Conservation (phyloP, 2,797 vertebrate genomes). For the Macropodus opercularis region DNA sequence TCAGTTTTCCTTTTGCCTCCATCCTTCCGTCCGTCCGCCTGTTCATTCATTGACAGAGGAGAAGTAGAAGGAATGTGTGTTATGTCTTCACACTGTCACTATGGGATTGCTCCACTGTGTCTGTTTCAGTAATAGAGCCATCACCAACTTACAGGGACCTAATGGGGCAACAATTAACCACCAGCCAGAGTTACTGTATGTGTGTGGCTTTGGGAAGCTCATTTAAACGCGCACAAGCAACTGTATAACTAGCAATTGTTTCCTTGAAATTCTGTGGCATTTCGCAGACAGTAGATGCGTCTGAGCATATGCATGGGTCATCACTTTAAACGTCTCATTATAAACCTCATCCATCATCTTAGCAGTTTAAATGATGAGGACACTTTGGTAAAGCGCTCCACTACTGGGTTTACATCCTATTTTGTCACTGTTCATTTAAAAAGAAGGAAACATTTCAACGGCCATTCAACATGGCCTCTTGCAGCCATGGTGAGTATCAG, state of each 20-base stretch:
- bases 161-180: conserved; percentile 58
- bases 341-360: conserved; percentile 42
- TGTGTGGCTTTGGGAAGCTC: conserved; percentile 17
- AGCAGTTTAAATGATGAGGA: conserved; percentile 18
- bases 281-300: background rate
- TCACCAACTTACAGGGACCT: conserved; percentile 40
- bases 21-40: no score
- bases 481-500: no score
- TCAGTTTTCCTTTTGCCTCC: conserved; percentile 14
- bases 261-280: background rate
- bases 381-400: conserved; percentile 19
- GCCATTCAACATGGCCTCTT: no score
- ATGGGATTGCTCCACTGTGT: conserved; percentile 39
- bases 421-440: conserved; percentile 31
- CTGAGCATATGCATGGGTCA: background rate
- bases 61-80: conserved; percentile 2
- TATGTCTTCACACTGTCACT: conserved; percentile 32
- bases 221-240: conserved; percentile 19
- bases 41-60: no score
- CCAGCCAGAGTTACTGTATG: conserved; percentile 13
- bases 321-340: conserved; percentile 6
- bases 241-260: background rate
- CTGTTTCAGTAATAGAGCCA: conserved; percentile 45
- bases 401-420: conserved; percentile 27
- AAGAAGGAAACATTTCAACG: no score